A percentile compares a stretch with the other conserved stretches of the same genome.
Evolutionary conservation across 1,140 invertebrate species (phyloP).

Genomic region (Hyposmocoma kahamanoa): DNA sequence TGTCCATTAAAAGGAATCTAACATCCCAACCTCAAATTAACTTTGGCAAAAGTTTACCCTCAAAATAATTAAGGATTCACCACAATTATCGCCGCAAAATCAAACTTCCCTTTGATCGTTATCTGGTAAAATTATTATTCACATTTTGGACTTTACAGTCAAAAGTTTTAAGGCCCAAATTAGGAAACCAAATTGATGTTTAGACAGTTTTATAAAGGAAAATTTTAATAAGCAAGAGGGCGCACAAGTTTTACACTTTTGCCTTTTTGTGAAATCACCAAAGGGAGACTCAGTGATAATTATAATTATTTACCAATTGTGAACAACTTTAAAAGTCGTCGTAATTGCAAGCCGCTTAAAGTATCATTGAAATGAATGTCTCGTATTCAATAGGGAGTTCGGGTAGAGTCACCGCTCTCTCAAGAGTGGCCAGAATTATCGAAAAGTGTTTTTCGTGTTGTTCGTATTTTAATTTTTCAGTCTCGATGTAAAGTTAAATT

Average conservation of each 20-base stretch:
- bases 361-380: conserved; percentile 60
- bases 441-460: conserved; percentile 40
- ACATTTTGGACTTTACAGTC: conserved; percentile 33
- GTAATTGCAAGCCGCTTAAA: conserved; percentile 59
- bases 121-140: conserved; percentile 35
- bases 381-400: conserved; percentile 48
- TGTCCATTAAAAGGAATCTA: conserved; percentile 70
- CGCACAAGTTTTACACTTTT: conserved; percentile 55
- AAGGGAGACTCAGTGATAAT: conserved; percentile 56
- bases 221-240: conserved; percentile 64
- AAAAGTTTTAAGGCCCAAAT: conserved; percentile 31
- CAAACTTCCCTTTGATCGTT: conserved; percentile 67
- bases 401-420: conserved; percentile 41
- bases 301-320: conserved; percentile 72
- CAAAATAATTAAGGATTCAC: conserved; percentile 73
- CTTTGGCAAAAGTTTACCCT: conserved; percentile 69
- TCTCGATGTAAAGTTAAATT: conserved; percentile 56
- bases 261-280: conserved; percentile 63
- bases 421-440: conserved; percentile 41
- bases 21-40: conserved; percentile 66
- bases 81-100: conserved; percentile 72
- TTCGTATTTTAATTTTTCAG: conserved; percentile 51
- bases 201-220: conserved; percentile 41
- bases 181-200: conserved; percentile 20
- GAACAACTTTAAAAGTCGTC: conserved; percentile 46